Evolutionary conservation across 2,888 invertebrate genomes (phyloP).

Genomic region (Notodonta ziczac): DNA sequence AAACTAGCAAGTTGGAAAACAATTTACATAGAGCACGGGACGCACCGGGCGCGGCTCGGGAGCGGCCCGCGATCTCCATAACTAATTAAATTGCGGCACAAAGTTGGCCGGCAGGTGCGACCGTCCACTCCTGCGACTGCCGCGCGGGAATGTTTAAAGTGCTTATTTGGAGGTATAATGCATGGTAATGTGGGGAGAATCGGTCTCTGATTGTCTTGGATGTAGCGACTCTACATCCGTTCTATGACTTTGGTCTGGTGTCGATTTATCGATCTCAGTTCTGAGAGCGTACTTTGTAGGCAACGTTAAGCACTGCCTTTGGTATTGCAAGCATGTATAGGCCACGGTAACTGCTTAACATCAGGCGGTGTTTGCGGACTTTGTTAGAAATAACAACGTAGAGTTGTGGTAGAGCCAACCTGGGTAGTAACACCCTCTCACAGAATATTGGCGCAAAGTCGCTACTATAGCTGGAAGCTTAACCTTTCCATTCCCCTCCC

Average conservation of each 20-base stretch:
- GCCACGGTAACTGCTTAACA: too few species aligned
- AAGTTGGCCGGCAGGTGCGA: constrained; percentile 48
- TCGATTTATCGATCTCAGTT: background rate
- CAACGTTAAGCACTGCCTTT: too few species aligned
- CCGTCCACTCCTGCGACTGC: constrained; percentile 7
- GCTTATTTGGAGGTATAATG: constrained; percentile 4
- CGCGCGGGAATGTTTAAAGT: constrained; percentile 5
- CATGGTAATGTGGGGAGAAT: background rate
- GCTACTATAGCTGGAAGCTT: too few species aligned
- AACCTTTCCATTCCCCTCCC: too few species aligned
- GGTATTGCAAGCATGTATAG: too few species aligned
- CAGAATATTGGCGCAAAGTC: too few species aligned
- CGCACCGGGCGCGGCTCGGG: constrained; percentile 28
- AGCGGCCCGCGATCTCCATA: constrained; percentile 45
- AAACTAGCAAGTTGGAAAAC: constrained; percentile 53
- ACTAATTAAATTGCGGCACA: constrained; percentile 49
- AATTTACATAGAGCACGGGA: constrained; percentile 50
- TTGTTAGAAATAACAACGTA: too few species aligned
- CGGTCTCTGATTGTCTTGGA: background rate
- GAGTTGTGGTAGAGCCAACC: background rate
- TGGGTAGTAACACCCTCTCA: too few species aligned
- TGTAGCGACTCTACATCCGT: background rate
- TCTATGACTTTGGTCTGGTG: background rate
- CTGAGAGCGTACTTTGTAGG: too few species aligned
- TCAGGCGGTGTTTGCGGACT: too few species aligned